Conservation (phyloP, 2,113 vertebrate genomes). For the Uropsilus gracilis region DNA sequence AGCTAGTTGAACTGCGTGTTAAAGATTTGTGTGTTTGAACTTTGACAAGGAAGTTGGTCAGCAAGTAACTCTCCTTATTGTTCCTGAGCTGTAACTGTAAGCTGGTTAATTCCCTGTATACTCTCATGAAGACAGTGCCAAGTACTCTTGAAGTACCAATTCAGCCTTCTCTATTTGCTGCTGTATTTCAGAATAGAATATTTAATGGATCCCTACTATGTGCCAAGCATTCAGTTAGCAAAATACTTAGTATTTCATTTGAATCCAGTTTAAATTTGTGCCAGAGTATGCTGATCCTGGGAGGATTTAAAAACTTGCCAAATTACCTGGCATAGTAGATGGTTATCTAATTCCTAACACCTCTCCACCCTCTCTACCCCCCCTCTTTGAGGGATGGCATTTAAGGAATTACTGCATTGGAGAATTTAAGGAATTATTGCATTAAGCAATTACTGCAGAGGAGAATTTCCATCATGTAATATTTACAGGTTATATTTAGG, state of each 20-base stretch:
- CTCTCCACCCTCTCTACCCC: too few species aligned
- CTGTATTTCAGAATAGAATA: not conserved
- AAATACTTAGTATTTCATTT: not conserved
- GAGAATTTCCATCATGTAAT: not conserved
- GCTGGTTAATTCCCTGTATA: constrained; percentile 56
- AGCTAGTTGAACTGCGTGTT: not conserved
- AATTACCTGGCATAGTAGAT: not conserved
- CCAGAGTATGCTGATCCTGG: not conserved
- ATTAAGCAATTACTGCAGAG: not conserved
- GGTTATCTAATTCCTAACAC: not conserved
- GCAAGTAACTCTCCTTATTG: constrained; percentile 70
- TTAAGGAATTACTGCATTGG: not conserved
- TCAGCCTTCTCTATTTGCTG: not conserved
- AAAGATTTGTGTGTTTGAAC: not conserved
- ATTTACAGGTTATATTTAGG: not conserved
- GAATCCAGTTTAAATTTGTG: not conserved
- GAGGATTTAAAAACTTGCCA: not conserved
- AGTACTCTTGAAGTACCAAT: constrained; percentile 50
- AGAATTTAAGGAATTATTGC: not conserved
- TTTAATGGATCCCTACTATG: not conserved
- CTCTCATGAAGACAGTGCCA: constrained; percentile 52
- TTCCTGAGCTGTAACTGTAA: constrained; percentile 72
- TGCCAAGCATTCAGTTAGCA: not conserved
- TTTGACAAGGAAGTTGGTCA: constrained; percentile 68
- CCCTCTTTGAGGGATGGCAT: not conserved